Percentiles rank a stretch among this genome's conserved stretches.
phyloP scores from a whole-genome alignment of 2,113 vertebrate genomes.

The Sceloporus undulatus region DNA sequence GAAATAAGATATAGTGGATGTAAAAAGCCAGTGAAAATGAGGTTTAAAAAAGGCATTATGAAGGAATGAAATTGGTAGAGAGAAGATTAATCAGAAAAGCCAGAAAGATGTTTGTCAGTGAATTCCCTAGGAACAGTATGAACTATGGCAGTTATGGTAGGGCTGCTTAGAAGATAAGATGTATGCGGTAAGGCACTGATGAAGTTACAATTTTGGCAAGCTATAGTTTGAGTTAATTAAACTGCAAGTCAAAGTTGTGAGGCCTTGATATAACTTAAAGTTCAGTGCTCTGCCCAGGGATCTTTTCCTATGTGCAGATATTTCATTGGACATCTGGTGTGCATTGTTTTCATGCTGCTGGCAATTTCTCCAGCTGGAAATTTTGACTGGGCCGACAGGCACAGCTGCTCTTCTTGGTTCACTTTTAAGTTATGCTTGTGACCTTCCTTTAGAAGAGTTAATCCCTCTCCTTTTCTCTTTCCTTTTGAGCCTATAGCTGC shows the following conservation, averaged over 20 bases:
- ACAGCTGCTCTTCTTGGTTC: conserved; percentile 78
- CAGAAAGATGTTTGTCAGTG: too few relatives aligned
- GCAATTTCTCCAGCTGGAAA: conserved; percentile 78
- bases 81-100: too few relatives aligned
- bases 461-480: conserved; percentile 74
- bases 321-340: conserved; percentile 78
- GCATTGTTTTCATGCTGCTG: conserved; percentile 79
- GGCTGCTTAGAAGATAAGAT: conserved; percentile 9
- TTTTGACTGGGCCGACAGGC: conserved; percentile 75
- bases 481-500: conserved; percentile 72
- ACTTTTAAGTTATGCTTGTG: conserved; percentile 81
- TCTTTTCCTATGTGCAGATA: conserved; percentile 63
- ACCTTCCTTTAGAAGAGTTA: conserved; percentile 79
- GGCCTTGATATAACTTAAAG: conserved; percentile 52
- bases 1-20: neutral
- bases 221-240: conserved; percentile 10
- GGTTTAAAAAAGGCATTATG: neutral
- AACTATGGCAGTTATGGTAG: neutral
- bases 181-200: neutral
- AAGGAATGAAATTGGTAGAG: too few relatives aligned
- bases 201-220: conserved; percentile 3
- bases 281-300: conserved; percentile 50
- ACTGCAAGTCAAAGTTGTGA: conserved; percentile 10
- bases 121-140: too few relatives aligned
- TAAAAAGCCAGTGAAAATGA: neutral